Percentiles rank a stretch among this genome's conserved stretches.
Evolutionary conservation across 2,113 vertebrate species (phyloP).

Genomic region (Orcinus orca): DNA sequence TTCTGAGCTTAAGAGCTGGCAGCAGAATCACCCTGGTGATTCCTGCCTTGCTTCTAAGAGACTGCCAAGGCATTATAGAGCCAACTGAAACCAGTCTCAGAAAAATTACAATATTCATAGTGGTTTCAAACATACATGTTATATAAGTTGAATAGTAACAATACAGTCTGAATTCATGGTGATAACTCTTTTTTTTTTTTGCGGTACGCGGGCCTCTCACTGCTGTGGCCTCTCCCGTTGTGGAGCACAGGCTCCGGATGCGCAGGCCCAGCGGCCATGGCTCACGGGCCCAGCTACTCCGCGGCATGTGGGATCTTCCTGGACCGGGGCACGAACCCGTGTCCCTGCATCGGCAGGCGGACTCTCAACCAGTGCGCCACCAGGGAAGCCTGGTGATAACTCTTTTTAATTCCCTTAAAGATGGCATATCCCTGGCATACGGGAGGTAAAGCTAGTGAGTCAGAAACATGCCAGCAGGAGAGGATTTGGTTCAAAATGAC

Average conservation of each 20-base stretch:
- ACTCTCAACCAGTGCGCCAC: too few relatives aligned
- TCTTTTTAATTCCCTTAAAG: conserved; percentile 40
- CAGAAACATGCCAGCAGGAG: background rate
- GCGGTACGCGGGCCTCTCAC: too few relatives aligned
- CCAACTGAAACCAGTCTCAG: conserved; percentile 51
- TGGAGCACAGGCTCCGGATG: accelerated
- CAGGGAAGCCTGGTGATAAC: background rate
- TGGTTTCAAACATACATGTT: conserved; percentile 21
- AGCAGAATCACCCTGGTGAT: conserved; percentile 70
- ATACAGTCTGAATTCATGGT: conserved; percentile 21
- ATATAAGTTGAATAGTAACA: conserved; percentile 25
- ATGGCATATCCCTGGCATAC: background rate
- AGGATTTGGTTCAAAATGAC: background rate
- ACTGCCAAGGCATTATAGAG: background rate
- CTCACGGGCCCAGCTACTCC: too few relatives aligned
- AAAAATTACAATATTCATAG: conserved; percentile 55
- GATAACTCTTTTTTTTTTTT: background rate
- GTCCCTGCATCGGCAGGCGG: too few relatives aligned
- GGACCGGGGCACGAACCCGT: too few relatives aligned
- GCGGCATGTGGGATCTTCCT: too few relatives aligned
- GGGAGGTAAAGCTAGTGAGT: background rate
- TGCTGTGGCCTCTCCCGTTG: too few relatives aligned
- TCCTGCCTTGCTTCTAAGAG: conserved; percentile 60
- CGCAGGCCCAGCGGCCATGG: too few relatives aligned
- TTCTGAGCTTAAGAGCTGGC: conserved; percentile 68